These are phyloP conservation scores for Cepaea hortensis DNA, from an alignment of 2,888 invertebrate genomes.

Conservation along the genomic window DNA sequence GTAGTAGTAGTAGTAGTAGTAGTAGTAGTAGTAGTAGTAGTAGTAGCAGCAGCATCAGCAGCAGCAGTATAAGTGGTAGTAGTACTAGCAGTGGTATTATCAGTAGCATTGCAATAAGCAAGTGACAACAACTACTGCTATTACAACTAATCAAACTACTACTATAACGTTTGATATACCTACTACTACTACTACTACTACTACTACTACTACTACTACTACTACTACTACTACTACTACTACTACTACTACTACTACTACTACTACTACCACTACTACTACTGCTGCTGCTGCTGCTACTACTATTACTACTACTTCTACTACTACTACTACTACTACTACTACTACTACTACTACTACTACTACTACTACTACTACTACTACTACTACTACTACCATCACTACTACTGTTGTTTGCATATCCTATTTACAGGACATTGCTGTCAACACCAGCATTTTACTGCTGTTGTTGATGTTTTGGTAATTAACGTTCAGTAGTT, in stretches of 20 bases:
- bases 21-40: too few relatives aligned
- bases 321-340: neutral
- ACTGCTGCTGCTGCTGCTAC: neutral
- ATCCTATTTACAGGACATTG: too few relatives aligned
- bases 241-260: neutral
- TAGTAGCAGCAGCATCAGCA: too few relatives aligned
- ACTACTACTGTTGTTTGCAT: too few relatives aligned
- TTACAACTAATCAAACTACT: neutral
- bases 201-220: too few relatives aligned
- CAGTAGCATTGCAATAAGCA: neutral
- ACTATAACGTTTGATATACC: neutral
- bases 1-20: too few relatives aligned
- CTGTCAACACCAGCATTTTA: too few relatives aligned
- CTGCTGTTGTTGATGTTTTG: too few relatives aligned
- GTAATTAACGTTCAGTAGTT: too few relatives aligned
- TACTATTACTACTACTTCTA: neutral
- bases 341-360: neutral
- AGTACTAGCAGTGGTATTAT: too few relatives aligned
- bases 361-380: neutral
- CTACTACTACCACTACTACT: neutral
- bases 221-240: too few relatives aligned
- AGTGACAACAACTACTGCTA: neutral
- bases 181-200: neutral
- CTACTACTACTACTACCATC: neutral
- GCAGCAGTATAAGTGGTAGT: too few relatives aligned